Conservation (phyloP, 2,888 invertebrate genomes). For the Neria commutata region DNA sequence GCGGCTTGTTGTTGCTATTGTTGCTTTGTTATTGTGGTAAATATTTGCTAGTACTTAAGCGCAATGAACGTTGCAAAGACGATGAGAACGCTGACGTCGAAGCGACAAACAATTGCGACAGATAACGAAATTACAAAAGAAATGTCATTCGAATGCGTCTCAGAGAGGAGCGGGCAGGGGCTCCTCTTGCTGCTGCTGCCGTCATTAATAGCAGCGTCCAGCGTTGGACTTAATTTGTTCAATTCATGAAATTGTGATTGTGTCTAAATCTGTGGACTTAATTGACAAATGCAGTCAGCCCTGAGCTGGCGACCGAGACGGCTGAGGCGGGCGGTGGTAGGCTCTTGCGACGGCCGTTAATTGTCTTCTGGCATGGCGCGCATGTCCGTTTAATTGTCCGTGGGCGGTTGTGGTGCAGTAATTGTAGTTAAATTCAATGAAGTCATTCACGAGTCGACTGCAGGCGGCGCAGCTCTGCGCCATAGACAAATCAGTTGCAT, state of each 20-base stretch:
- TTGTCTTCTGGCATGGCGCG: not conserved
- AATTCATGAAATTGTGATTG: constrained; percentile 1
- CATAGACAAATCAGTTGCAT: not conserved
- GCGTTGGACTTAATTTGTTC: not conserved
- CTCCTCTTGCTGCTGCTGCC: too few relatives aligned
- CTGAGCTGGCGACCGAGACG: not conserved
- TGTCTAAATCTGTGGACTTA: not conserved
- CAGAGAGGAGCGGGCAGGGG: too few relatives aligned
- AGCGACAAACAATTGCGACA: too few relatives aligned
- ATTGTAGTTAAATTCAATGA: not conserved
- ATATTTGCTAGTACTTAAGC: not conserved
- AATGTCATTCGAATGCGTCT: too few relatives aligned
- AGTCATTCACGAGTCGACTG: not conserved
- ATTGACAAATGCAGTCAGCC: not conserved
- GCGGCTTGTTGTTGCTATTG: not conserved
- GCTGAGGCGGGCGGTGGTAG: too few relatives aligned
- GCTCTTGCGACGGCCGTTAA: too few relatives aligned
- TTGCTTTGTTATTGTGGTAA: not conserved
- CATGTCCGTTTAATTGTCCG: constrained; percentile 2
- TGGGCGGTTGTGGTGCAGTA: not conserved
- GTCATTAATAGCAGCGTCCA: not conserved
- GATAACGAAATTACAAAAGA: too few relatives aligned
- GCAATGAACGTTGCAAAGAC: too few relatives aligned
- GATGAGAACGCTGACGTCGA: too few relatives aligned
- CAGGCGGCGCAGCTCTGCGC: not conserved